These are phyloP conservation scores for Alaudala cheleensis DNA, from an alignment of 2,113 vertebrate species.

Conservation along the genomic window DNA sequence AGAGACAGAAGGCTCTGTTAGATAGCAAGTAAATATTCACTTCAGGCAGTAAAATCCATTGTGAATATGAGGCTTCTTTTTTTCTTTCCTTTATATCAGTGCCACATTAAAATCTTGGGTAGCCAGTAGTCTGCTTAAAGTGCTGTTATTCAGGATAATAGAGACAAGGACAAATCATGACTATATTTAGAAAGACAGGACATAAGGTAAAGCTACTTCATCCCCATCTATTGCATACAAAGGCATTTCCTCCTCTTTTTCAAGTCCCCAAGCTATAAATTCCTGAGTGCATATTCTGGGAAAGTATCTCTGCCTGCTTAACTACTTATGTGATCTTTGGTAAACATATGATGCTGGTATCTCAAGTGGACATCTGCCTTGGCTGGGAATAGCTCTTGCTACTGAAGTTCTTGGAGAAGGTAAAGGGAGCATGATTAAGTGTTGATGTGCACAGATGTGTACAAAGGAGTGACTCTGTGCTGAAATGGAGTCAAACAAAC, in stretches of 20 bases:
- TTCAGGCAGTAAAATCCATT: background rate
- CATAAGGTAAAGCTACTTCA: background rate
- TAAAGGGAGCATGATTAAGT: background rate
- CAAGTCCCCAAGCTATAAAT: background rate
- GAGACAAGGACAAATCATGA: background rate
- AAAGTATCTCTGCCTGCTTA: background rate
- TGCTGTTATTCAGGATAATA: background rate
- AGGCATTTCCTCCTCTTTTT: background rate
- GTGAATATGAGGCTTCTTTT: background rate
- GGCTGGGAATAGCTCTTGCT: background rate
- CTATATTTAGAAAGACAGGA: background rate
- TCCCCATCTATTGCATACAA: background rate
- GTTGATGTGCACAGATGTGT: background rate
- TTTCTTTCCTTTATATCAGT: background rate
- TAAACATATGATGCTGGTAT: background rate
- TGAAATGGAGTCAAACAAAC: background rate
- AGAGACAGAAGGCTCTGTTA: background rate
- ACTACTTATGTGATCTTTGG: background rate
- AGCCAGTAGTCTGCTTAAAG: background rate
- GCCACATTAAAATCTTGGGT: background rate
- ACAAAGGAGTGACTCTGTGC: background rate
- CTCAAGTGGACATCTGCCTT: background rate
- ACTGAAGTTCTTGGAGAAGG: background rate
- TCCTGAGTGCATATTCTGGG: background rate
- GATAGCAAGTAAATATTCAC: background rate